A percentile compares a stretch with the other conserved stretches of the same genome.
These are phyloP conservation scores for Aporrectodea caliginosa DNA, from an alignment of 1,140 invertebrate genomes.

Conservation along the genomic window DNA sequence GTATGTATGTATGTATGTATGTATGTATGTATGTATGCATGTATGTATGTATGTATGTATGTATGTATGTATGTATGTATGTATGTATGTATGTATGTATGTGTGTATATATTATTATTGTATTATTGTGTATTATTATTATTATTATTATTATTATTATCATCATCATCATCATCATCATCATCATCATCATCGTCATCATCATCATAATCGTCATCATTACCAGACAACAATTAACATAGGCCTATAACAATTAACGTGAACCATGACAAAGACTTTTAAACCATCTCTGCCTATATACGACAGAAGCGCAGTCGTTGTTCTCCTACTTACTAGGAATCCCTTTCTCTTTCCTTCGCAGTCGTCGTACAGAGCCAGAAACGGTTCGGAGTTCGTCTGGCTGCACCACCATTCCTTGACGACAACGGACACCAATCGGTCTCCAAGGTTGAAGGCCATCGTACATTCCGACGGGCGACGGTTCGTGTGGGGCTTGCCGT, in stretches of 20 bases:
- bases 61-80: no score
- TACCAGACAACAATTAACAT: no score
- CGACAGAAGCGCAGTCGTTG: not conserved
- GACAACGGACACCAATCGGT: conserved; percentile 22
- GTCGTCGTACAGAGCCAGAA: conserved; percentile 28
- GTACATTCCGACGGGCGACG: conserved; percentile 28
- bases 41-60: no score
- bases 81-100: no score
- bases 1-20: no score
- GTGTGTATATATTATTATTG: no score
- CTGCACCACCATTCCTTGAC: conserved; percentile 28
- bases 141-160: not conserved
- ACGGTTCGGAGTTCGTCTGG: conserved; percentile 16
- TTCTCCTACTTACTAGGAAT: conserved; percentile 17
- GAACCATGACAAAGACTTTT: no score
- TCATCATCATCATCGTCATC: not conserved
- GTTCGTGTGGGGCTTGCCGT: conserved; percentile 13
- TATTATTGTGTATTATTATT: not conserved
- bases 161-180: conserved; percentile 2
- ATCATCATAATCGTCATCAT: not conserved
- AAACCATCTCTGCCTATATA: no score
- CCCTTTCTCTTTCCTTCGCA: conserved; percentile 26
- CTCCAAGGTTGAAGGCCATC: conserved; percentile 30
- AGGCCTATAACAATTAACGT: no score
- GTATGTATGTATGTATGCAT: no score